Evolutionary conservation across 2,797 vertebrate genomes (phyloP).

Genomic region (Odontamblyopus lacepedii): DNA sequence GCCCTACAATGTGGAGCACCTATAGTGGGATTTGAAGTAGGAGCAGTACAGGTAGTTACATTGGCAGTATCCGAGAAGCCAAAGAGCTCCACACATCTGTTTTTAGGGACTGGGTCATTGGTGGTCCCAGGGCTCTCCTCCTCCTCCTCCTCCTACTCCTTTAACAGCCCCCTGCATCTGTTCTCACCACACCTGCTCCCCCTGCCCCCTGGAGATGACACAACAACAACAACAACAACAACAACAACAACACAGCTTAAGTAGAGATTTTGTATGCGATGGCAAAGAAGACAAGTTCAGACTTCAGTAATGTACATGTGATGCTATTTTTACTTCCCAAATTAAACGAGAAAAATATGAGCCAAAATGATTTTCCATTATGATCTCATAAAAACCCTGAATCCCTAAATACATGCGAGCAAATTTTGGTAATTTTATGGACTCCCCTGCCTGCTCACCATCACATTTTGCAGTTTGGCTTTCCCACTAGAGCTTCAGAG

Average conservation of each 20-base stretch:
- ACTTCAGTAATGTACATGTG: neutral
- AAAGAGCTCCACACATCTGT: slow-evolving; percentile 69
- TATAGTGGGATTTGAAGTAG: neutral
- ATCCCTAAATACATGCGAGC: neutral
- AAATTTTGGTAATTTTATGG: slow-evolving; percentile 25
- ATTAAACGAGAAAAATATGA: neutral
- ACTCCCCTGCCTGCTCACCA: slow-evolving; percentile 8
- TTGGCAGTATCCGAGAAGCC: slow-evolving; percentile 55
- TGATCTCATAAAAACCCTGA: too few species aligned
- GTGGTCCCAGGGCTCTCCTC: slow-evolving; percentile 50
- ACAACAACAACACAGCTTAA: slow-evolving; percentile 25
- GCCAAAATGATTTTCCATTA: too few species aligned
- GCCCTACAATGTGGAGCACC: neutral
- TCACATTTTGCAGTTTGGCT: slow-evolving; percentile 19
- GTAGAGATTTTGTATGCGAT: neutral
- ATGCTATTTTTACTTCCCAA: neutral
- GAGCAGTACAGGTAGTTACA: slow-evolving; percentile 68
- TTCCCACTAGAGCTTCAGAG: slow-evolving; percentile 45
- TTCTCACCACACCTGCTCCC: slow-evolving; percentile 48
- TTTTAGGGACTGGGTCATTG: slow-evolving; percentile 69
- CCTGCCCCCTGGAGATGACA: slow-evolving; percentile 23
- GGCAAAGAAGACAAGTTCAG: neutral
- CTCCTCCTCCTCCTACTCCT: neutral
- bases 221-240: slow-evolving; percentile 28
- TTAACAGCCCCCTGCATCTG: slow-evolving; percentile 23